Evolutionary conservation across 2,113 vertebrate genomes (phyloP).

Genomic region (Chamaetylas fuelleborni): DNA sequence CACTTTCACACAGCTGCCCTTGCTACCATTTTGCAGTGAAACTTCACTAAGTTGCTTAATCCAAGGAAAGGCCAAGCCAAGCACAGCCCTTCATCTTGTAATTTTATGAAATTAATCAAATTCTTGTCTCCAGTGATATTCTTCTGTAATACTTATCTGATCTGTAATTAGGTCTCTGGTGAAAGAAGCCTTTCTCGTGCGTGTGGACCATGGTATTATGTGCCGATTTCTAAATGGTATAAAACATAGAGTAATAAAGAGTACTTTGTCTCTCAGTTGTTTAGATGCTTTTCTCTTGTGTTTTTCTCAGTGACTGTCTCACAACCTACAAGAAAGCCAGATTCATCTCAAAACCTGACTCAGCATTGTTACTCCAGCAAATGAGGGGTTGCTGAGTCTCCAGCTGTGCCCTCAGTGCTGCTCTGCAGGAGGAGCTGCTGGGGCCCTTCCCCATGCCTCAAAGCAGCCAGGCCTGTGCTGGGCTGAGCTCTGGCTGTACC

Average conservation of each 20-base stretch:
- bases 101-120: not conserved
- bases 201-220: not conserved
- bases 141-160: not conserved
- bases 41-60: accelerated
- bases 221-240: not conserved
- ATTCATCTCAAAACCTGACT: not conserved
- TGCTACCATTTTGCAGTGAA: not conserved
- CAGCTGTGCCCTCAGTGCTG: not conserved
- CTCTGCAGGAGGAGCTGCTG: not conserved
- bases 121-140: not conserved
- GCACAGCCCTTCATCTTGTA: not conserved
- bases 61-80: not conserved
- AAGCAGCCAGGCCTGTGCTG: not conserved
- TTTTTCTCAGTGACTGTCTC: not conserved
- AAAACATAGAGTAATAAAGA: not conserved
- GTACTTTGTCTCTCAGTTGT: not conserved
- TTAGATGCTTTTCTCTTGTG: not conserved
- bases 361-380: not conserved
- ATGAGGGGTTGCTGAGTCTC: too few relatives aligned
- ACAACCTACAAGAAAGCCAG: not conserved
- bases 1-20: not conserved
- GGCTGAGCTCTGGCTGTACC: not conserved
- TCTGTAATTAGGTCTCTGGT: not conserved
- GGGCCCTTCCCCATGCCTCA: not conserved
- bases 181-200: not conserved